A percentile compares a stretch with the other conserved stretches of the same genome.
Conservation (phyloP, 2,113 vertebrate genomes). For the Spermophilus dauricus region DNA sequence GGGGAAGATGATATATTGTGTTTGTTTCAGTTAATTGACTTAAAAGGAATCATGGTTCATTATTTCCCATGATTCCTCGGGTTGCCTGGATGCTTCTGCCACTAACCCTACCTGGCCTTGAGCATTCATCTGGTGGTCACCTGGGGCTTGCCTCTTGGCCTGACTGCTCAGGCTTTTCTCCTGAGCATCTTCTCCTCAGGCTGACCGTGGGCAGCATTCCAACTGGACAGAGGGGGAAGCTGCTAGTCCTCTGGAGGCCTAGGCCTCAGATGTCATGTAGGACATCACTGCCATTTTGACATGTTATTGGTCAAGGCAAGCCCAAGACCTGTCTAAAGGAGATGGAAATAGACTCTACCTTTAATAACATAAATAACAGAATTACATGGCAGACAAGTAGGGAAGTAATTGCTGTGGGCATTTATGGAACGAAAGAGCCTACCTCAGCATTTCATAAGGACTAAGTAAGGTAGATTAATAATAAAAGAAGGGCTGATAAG, state of each 20-base stretch:
- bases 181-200: background rate
- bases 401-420: background rate
- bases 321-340: background rate
- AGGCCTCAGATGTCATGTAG: fast-evolving
- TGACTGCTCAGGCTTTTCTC: background rate
- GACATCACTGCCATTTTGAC: background rate
- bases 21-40: background rate
- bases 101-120: background rate
- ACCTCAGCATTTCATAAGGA: background rate
- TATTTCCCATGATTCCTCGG: background rate
- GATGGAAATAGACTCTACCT: background rate
- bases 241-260: background rate
- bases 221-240: background rate
- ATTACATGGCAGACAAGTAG: background rate
- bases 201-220: background rate
- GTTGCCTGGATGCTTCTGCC: background rate
- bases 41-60: background rate
- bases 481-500: background rate
- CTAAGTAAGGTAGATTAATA: background rate
- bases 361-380: background rate
- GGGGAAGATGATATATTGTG: background rate
- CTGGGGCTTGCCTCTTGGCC: background rate
- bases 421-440: background rate
- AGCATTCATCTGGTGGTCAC: background rate
- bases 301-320: background rate